These are phyloP conservation scores for Drosophila peninsularis DNA, from an alignment of 2,888 invertebrate genomes.

Conservation along the genomic window DNA sequence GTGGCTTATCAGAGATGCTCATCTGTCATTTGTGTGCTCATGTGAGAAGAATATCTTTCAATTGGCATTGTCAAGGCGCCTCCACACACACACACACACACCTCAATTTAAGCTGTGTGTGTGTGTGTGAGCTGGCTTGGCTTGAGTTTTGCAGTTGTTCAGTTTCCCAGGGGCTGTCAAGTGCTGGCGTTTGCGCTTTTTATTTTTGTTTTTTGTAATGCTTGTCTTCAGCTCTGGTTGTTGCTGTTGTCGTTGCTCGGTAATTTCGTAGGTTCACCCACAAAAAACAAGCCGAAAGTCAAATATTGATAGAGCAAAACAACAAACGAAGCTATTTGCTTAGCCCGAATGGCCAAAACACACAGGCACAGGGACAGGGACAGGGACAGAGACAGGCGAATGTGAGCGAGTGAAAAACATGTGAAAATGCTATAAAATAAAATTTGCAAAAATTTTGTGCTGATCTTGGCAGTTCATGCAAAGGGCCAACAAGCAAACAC, in stretches of 20 bases:
- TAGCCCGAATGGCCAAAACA: slow-evolving; percentile 64
- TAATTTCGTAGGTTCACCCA: slow-evolving; percentile 74
- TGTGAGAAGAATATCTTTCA: slow-evolving; percentile 65
- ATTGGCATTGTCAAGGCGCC: slow-evolving; percentile 57
- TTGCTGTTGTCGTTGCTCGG: slow-evolving; percentile 39
- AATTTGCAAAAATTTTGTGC: slow-evolving; percentile 81
- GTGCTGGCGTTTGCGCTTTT: slow-evolving; percentile 56
- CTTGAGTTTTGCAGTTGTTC: slow-evolving; percentile 47
- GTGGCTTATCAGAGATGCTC: slow-evolving; percentile 50
- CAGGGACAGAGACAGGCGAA: slow-evolving; percentile 1
- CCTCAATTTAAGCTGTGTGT: slow-evolving; percentile 59
- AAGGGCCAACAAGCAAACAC: slow-evolving; percentile 71
- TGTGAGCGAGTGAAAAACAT: slow-evolving; percentile 41
- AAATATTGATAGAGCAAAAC: slow-evolving; percentile 78
- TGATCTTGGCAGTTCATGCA: slow-evolving; percentile 79
- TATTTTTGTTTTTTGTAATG: slow-evolving; percentile 15
- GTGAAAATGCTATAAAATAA: slow-evolving; percentile 80
- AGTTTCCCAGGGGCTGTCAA: slow-evolving; percentile 49
- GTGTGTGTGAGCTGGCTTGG: slow-evolving; percentile 40
- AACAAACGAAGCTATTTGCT: slow-evolving; percentile 80
- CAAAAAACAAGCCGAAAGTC: slow-evolving; percentile 76
- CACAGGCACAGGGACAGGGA: slow-evolving; percentile 15
- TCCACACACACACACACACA: slow-evolving; percentile 20
- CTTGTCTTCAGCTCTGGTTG: slow-evolving; percentile 6
- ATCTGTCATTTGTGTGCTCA: slow-evolving; percentile 61